A percentile compares a stretch with the other conserved stretches of the same genome.
Evolutionary conservation across 2,113 vertebrate species (phyloP).

Genomic region (Mormyrus lacerda): DNA sequence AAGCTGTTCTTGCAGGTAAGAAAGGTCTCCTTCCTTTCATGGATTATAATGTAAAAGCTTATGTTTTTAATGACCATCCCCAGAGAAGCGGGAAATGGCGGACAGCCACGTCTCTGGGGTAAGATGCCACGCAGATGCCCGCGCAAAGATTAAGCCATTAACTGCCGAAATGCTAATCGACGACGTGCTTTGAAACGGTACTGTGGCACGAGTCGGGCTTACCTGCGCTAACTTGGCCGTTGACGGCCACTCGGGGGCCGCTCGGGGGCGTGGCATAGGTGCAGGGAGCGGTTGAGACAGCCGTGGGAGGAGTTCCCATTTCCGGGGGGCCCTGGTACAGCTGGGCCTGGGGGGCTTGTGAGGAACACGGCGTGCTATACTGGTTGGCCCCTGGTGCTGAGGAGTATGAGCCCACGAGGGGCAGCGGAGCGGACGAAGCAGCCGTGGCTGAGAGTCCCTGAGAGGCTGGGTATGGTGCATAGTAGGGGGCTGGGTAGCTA

Average conservation of each 20-base stretch:
- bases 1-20: neutral
- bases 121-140: neutral
- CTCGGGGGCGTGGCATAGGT: conserved; percentile 37
- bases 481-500: conserved; percentile 63
- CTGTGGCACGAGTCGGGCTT: neutral
- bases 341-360: conserved; percentile 57
- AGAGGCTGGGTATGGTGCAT: conserved; percentile 63
- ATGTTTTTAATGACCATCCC: neutral
- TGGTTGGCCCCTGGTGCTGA: conserved; percentile 60
- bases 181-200: neutral
- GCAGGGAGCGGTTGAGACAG: conserved; percentile 51
- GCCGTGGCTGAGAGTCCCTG: conserved; percentile 59
- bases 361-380: conserved; percentile 70
- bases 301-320: conserved; percentile 39
- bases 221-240: conserved; percentile 60
- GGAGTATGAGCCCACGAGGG: conserved; percentile 69
- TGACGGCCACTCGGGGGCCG: conserved; percentile 41
- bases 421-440: conserved; percentile 52
- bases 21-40: neutral
- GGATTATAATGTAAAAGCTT: neutral
- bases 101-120: neutral
- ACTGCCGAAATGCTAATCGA: neutral
- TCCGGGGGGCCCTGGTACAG: conserved; percentile 56
- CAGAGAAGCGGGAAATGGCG: neutral
- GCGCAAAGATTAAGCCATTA: neutral